phyloP scores from a whole-genome alignment of 1,140 invertebrate species.

The Drosophila novamexicana region DNA sequence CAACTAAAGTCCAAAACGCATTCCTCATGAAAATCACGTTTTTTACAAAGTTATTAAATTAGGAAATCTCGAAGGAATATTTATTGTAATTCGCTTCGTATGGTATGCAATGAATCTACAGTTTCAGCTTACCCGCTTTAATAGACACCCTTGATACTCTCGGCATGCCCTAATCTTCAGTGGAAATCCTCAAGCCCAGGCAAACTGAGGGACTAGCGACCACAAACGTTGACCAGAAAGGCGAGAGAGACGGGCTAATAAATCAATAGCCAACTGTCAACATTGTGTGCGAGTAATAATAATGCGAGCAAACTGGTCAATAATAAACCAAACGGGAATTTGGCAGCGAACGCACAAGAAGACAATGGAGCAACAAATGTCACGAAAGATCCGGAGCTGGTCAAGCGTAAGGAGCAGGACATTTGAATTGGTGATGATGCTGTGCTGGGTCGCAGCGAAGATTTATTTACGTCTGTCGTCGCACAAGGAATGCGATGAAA shows the following conservation, averaged over 20 bases:
- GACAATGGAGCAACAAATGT: slow-evolving; percentile 71
- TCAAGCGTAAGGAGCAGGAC: slow-evolving; percentile 66
- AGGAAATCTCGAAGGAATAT: neutral
- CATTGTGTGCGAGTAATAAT: slow-evolving; percentile 78
- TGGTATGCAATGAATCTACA: slow-evolving; percentile 8
- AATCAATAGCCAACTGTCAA: slow-evolving; percentile 80
- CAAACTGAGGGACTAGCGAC: slow-evolving; percentile 29
- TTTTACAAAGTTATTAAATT: neutral
- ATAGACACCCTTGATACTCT: slow-evolving; percentile 16
- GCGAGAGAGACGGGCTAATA: slow-evolving; percentile 61
- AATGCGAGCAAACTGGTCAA: slow-evolving; percentile 75
- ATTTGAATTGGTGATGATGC: slow-evolving; percentile 78
- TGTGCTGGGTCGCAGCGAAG: slow-evolving; percentile 51
- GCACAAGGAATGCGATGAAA: slow-evolving; percentile 63
- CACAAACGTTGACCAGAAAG: slow-evolving; percentile 62
- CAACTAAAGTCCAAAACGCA: too few relatives aligned
- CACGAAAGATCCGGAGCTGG: slow-evolving; percentile 67
- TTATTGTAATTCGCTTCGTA: slow-evolving; percentile 10
- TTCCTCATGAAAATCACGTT: neutral
- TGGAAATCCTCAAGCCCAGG: slow-evolving; percentile 22
- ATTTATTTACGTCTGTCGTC: slow-evolving; percentile 64
- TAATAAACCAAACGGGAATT: slow-evolving; percentile 62
- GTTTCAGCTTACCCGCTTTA: slow-evolving; percentile 12
- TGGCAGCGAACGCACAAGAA: slow-evolving; percentile 4
- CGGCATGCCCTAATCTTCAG: slow-evolving; percentile 11